Evolutionary conservation across 2,113 vertebrate genomes (phyloP).

Genomic region (Suricata suricatta): DNA sequence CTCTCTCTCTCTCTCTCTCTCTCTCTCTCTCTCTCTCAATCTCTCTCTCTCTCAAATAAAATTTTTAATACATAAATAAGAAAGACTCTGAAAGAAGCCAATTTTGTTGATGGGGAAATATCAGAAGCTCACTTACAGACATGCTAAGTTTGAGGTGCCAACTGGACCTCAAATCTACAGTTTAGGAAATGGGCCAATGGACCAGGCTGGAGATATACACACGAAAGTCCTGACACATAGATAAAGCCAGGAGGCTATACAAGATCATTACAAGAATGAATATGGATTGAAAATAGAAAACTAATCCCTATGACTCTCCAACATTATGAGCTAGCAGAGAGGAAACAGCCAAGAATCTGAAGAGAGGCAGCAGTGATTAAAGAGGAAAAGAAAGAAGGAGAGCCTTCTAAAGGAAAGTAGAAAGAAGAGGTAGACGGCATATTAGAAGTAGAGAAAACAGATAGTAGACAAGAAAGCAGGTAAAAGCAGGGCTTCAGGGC

Average conservation of each 20-base stretch:
- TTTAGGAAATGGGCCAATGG: neutral
- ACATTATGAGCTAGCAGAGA: neutral
- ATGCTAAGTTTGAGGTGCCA: neutral
- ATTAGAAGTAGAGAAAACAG: neutral
- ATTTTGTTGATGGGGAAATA: neutral
- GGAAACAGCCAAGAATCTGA: neutral
- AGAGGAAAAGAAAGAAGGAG: neutral
- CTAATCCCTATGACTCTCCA: neutral
- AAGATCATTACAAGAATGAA: neutral
- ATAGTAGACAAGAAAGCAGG: neutral
- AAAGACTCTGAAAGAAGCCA: neutral
- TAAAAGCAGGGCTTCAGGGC: neutral
- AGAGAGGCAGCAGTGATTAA: neutral
- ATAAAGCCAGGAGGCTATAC: neutral
- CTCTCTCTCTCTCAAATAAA: too few relatives aligned
- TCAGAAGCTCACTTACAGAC: neutral
- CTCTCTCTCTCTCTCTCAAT: too few relatives aligned
- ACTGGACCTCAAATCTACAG: neutral
- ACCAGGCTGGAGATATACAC: neutral
- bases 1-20: too few relatives aligned
- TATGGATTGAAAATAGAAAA: neutral
- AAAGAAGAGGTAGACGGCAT: neutral
- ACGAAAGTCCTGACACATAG: neutral
- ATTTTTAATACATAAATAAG: neutral
- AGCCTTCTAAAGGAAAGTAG: too few relatives aligned